Evolutionary conservation across 2,797 vertebrate species (phyloP), one percentile per base, ranked within the genome.

Genomic region (Lycodopsis pacificus): DNA sequence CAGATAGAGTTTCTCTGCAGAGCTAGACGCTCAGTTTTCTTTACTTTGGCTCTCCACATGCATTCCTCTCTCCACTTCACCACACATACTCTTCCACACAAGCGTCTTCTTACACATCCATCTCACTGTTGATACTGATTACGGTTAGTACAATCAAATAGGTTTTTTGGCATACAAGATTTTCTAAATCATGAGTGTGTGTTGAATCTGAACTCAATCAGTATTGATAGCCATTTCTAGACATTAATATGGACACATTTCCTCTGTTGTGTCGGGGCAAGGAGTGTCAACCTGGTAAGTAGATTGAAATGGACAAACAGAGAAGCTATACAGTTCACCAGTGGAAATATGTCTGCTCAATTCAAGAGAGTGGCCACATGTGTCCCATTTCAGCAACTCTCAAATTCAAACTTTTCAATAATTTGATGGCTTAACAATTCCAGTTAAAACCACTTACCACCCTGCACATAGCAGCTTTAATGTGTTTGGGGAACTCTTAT

Each of bases 21-120:
- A 38, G 34, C 58, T 15, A 40, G n/a, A 61, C 40, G 12, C 4
- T 25, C 22, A 1, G 22, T 25, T 38, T 61, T 40, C 7, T 61
- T 25, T 62, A 62, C 13, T 62, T 62, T 62, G n/a, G 13, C 59
- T 9, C 53, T 56, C 53, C 54, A 57, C 48, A 51, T n/a, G 11
- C 20, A 30, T 30, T 30, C 30, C 54, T 57, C 13, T 15, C 25
- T 17, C 27, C 3, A 30, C 14, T 56, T 30, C 6, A 27, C 22
- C 53, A 56, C 53, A 56, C 54, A 57, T 57, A 9, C 3, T 57
- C 27, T 57, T 17, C 13, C 13, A 32, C 32, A 3, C 15, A 32
- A 56, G 15, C 14, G 30, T 15, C 25, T 30, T 30, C 2, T 56
- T 9, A 58, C 30, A 19, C 30, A 10, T 58, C 20, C 3, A 34